Evolutionary conservation across 2,113 vertebrate species (phyloP).

Genomic region (Cyprinodon variegatus): DNA sequence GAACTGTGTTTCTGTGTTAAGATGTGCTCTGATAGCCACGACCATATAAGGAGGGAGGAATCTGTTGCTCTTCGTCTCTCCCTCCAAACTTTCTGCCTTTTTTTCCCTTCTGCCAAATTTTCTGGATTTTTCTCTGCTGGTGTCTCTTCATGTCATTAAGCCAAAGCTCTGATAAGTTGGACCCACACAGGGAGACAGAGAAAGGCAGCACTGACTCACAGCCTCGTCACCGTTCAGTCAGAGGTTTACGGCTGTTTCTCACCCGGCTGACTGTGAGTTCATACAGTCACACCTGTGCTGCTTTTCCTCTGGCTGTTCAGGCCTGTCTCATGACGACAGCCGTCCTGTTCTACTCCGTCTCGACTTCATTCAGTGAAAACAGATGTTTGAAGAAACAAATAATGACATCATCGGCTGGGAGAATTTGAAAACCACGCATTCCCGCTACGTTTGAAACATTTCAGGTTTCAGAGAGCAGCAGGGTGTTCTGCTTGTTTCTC

Average conservation of each 20-base stretch:
- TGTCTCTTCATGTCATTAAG: constrained; percentile 11
- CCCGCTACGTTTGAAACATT: constrained; percentile 23
- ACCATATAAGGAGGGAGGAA: constrained; percentile 82
- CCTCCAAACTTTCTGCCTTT: constrained; percentile 16
- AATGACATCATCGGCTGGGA: constrained; percentile 61
- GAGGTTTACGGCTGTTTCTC: constrained; percentile 6
- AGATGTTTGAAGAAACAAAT: constrained; percentile 64
- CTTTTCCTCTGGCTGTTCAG: background rate
- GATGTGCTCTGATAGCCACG: constrained; percentile 70
- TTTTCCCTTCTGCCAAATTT: constrained; percentile 23
- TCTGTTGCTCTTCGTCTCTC: constrained; percentile 64
- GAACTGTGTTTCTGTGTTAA: constrained; percentile 26
- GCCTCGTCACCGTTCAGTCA: constrained; percentile 25
- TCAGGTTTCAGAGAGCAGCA: background rate
- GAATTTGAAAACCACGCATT: constrained; percentile 41
- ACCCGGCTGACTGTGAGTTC: constrained; percentile 20
- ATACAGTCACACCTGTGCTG: constrained; percentile 22
- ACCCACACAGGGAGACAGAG: constrained; percentile 1
- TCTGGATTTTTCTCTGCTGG: constrained; percentile 16
- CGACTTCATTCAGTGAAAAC: constrained; percentile 60
- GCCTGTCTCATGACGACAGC: constrained; percentile 11
- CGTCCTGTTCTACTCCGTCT: constrained; percentile 50
- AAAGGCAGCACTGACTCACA: constrained; percentile 20
- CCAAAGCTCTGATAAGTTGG: background rate
- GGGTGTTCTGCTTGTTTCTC: background rate